These are phyloP conservation scores for Montipora cactus DNA, from an alignment of 64 coral and sea anemone genomes.

Conservation along the genomic window DNA sequence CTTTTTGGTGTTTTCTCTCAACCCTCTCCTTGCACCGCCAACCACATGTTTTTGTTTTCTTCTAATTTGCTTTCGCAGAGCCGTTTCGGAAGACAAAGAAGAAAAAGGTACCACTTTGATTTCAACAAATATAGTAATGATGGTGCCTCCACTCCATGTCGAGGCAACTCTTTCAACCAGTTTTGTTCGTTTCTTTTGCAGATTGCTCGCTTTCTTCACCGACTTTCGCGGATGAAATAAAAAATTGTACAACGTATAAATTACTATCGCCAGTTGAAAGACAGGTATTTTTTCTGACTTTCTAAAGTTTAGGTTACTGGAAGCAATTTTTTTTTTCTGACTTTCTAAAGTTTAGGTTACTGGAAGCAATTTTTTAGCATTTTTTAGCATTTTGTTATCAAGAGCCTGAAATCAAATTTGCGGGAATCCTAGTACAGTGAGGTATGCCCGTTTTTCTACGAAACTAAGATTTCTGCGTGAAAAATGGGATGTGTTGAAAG, in stretches of 20 bases:
- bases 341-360: not conserved
- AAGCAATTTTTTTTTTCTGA: not conserved
- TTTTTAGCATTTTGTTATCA: too few relatives aligned
- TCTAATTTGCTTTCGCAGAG: not conserved
- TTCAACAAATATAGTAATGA: not conserved
- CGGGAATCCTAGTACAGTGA: too few relatives aligned
- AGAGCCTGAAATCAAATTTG: too few relatives aligned
- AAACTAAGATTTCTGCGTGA: too few relatives aligned
- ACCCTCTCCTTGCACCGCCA: too few relatives aligned
- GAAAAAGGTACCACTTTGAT: conserved; percentile 17
- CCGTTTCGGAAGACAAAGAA: conserved; percentile 10
- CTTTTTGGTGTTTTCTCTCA: not conserved
- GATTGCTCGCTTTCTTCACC: conserved; percentile 20
- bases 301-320: not conserved
- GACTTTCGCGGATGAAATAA: conserved; percentile 72
- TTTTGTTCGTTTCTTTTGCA: not conserved
- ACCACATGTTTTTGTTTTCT: not conserved
- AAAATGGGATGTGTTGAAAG: too few relatives aligned
- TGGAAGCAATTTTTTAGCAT: too few relatives aligned
- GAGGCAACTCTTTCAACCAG: not conserved
- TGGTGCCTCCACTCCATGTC: not conserved
- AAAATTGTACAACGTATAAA: conserved; percentile 67
- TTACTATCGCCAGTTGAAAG: conserved; percentile 54
- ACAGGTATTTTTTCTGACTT: conserved; percentile 3
- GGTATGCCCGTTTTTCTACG: too few relatives aligned